These are phyloP conservation scores for Micrastur ruficollis DNA, from an alignment of 2,797 vertebrate genomes.

Conservation along the genomic window DNA sequence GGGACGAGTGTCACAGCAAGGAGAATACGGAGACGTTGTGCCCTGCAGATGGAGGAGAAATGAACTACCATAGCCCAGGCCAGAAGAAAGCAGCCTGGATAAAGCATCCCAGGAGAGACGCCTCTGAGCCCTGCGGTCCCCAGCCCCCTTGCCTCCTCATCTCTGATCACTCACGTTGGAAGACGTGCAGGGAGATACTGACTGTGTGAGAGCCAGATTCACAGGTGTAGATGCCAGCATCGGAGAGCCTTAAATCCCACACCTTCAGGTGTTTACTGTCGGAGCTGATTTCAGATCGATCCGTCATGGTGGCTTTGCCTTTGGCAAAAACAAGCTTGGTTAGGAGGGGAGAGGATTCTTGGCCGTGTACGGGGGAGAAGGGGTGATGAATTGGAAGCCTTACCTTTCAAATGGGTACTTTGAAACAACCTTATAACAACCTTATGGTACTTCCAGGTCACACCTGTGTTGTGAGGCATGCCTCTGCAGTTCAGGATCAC, in stretches of 20 bases:
- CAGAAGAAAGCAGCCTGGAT: not conserved
- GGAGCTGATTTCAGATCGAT: not conserved
- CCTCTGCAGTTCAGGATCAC: conserved; percentile 26
- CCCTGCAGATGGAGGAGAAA: not conserved
- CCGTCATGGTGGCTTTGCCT: accelerated
- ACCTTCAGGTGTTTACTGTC: conserved; percentile 40
- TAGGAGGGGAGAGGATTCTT: not conserved
- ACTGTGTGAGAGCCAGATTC: not conserved
- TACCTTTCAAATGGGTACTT: accelerated
- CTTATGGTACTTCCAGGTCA: conserved; percentile 12
- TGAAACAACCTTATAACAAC: accelerated
- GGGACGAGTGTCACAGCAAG: not conserved
- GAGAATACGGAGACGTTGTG: not conserved
- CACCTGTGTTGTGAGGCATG: accelerated
- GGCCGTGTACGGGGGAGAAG: not conserved
- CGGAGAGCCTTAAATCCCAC: not conserved
- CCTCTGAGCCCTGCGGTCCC: not conserved
- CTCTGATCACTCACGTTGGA: conserved; percentile 55
- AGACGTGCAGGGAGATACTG: conserved; percentile 39
- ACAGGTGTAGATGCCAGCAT: conserved; percentile 64
- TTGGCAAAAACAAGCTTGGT: not conserved
- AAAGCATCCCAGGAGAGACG: not conserved
- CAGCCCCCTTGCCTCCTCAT: not conserved
- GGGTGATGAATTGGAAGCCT: not conserved
- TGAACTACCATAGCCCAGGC: not conserved